Percentiles rank a stretch among this genome's conserved stretches.
Evolutionary conservation across 2,797 vertebrate species (phyloP).

Genomic region (Sebastes matsubarae): DNA sequence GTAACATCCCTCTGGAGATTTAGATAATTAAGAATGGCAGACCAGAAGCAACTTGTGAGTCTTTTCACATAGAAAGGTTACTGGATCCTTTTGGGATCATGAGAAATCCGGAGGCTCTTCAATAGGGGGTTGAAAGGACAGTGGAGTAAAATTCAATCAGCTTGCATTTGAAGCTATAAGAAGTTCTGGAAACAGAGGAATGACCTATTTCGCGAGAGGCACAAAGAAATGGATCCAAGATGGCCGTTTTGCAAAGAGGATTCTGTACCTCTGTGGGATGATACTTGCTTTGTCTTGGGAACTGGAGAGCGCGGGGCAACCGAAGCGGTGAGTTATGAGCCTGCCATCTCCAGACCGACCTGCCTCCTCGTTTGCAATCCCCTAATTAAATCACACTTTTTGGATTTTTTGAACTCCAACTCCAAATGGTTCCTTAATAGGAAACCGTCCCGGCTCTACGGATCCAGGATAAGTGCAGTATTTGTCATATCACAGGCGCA

Average conservation of each 20-base stretch:
- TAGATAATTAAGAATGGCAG: slow-evolving; percentile 31
- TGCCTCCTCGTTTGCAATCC: slow-evolving; percentile 39
- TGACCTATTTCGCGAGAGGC: slow-evolving; percentile 30
- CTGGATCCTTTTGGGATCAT: not conserved
- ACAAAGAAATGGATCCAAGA: slow-evolving; percentile 17
- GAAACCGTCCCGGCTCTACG: not conserved
- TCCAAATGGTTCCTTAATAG: slow-evolving; percentile 28
- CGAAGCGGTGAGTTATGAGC: slow-evolving; percentile 56
- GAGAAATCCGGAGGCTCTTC: not conserved
- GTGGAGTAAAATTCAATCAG: slow-evolving; percentile 8
- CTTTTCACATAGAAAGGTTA: not conserved
- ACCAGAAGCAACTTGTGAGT: not conserved
- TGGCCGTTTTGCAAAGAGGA: slow-evolving; percentile 19
- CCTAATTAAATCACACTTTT: slow-evolving; percentile 62
- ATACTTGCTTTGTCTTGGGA: slow-evolving; percentile 30
- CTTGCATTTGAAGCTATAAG: not conserved
- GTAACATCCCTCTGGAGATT: slow-evolving; percentile 15
- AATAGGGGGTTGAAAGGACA: not conserved
- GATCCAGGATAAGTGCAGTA: slow-evolving; percentile 24
- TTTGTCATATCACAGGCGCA: slow-evolving; percentile 19
- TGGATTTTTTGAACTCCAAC: slow-evolving; percentile 31
- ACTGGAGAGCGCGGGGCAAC: slow-evolving; percentile 7
- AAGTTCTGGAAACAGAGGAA: not conserved
- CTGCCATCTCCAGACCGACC: slow-evolving; percentile 48
- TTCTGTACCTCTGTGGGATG: slow-evolving; percentile 11